Evolutionary conservation across 2,797 vertebrate genomes (phyloP), one percentile per base, ranked within the genome.

Genomic region (Epinephelus coioides): DNA sequence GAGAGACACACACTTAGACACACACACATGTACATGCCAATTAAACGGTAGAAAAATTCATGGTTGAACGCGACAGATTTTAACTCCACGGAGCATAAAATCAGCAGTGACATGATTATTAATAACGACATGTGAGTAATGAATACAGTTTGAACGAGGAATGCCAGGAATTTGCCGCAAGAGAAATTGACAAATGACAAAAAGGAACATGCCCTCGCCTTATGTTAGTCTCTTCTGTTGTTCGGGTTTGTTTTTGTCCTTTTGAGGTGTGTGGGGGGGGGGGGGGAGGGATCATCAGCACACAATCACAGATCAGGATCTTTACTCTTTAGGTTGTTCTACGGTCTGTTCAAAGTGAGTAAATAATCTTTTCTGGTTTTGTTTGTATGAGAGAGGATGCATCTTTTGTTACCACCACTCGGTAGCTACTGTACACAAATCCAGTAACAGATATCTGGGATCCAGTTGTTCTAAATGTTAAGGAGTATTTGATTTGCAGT

Each of bases 131-230:
- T 66, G 78, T 89, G 86, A 84, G 90, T 86, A 69, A 89, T 83
- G 69, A 87, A 83, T 88, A 84, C 73, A 68, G 80, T 85, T 68
- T 80, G 73, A 91, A 90, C 49, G 71, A 86, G 79, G 85, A 90
- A 88, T 80, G 79, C 88, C 81, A 86, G 82, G 84, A 87, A 69
- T 86, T 83, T 86, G 89, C 89, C 83, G 40, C 85, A 85, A 91
- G 91, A 93, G 88, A 91, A 94, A 85, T 87, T 87, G 93, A 94
- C 73, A 85, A 90, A 89, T 25, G 63, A 86, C 76, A 84, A 74
- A 86, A 91, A 87, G 84, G 81, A 92, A 88, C 88, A 78, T 88
- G 89, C 91, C 90, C 91, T 94, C 84, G 91, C 94, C 92, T 95
- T 95, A 92, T 92, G 86, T 92, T 91, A 44, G 63, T 85, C 66